Percentiles rank a stretch among this genome's conserved stretches.
Evolutionary conservation across 37 sponge, comb jelly and placozoan species (phyloP).

Genomic region (Agelas oroides): DNA sequence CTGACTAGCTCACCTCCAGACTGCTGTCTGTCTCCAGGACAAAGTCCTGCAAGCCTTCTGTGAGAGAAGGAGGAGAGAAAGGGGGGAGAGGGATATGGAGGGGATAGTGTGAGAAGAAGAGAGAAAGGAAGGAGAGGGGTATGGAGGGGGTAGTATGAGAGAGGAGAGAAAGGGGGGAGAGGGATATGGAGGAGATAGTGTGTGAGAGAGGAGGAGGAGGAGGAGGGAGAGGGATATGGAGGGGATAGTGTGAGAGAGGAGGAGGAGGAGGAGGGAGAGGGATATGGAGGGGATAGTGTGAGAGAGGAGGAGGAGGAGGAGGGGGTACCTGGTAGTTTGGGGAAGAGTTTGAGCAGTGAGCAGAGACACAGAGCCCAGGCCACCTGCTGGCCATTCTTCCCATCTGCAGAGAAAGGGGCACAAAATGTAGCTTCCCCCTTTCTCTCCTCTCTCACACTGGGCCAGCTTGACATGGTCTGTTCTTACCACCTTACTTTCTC

Average conservation of each 20-base stretch:
- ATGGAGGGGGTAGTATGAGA: not conserved
- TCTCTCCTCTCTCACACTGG: not conserved
- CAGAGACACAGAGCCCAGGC: conserved; percentile 25
- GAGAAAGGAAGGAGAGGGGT: not conserved
- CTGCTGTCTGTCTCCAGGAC: conserved; percentile 16
- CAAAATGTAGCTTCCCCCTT: too few species aligned
- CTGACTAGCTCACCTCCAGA: conserved; percentile 15
- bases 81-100: not conserved
- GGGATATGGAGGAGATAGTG: not conserved
- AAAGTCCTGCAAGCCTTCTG: not conserved
- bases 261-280: too few species aligned
- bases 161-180: not conserved
- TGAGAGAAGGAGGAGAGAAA: not conserved
- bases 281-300: not conserved
- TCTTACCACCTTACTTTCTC: too few species aligned
- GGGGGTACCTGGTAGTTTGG: conserved; percentile 36
- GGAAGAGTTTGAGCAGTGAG: conserved; percentile 35
- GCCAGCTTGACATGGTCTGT: not conserved
- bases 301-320: not conserved
- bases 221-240: not conserved
- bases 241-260: not conserved
- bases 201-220: not conserved
- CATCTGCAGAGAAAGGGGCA: conserved; percentile 2
- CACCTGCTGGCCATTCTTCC: not conserved
- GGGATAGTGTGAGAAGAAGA: not conserved